Base-by-base conservation (phyloP, 1,140 invertebrate genomes). In the Lepidotrigona ventralis region DNA sequence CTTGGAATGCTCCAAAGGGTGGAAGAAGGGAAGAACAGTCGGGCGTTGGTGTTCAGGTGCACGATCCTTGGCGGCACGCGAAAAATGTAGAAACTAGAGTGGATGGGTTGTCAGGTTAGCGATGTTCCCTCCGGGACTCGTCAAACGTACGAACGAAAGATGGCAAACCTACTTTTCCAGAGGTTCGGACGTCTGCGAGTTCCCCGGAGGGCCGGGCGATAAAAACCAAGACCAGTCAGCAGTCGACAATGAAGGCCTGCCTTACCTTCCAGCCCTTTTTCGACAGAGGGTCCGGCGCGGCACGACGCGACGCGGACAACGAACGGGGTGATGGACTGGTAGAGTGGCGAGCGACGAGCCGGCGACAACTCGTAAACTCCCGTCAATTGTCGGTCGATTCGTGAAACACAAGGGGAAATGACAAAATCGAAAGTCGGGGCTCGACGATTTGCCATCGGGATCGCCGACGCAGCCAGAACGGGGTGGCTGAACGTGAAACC, bases 221-320 rank as follows among this genome's bases (percentile, higher is more conserved):
- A 92, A 92, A 92, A 91, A 91, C 88, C 75, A 53, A 77, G 81
- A 88, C 85, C 81, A 90, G 89, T 91, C 91, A 92, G 90, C 90
- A 92, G 85, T 85, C 85, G 86, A 89, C 89, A 90, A 92, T 90
- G 88, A 90, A 88, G 73, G 58, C 72, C 39, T 46, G 77, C 60
- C 83, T 87, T 88, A 85, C 74, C 85, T 84, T 71, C 63, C 78
- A 64, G 39, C 69, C 71, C 81, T 63, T 84, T 46, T 72, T 84
- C 77, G 73, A 77, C 83, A 71, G 73, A 73, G 76, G 83, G 51
- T 79, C 64, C 8, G 64, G 6, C 12, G 51, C 23, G 26, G 29
- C n/a, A n/a, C n/a, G n/a, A n/a, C n/a, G n/a, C n/a, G n/a, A n/a
- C n/a, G n/a, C n/a, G n/a, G n/a, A n/a, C n/a, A n/a, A n/a, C n/a